A percentile compares a stretch with the other conserved stretches of the same genome.
Evolutionary conservation across 2,888 invertebrate genomes (phyloP).

Genomic region (Eilema caniola): DNA sequence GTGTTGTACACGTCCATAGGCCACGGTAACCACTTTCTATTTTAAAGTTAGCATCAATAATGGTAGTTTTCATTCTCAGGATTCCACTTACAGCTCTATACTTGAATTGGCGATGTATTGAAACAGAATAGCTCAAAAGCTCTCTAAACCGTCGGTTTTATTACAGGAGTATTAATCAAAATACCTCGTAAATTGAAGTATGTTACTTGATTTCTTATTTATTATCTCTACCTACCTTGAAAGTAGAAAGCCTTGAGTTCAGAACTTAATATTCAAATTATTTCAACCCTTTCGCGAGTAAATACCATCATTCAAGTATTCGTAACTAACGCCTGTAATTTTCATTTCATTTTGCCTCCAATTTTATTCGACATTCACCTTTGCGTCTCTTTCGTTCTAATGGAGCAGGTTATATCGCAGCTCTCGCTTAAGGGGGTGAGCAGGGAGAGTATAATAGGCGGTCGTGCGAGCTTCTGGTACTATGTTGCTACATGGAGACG

Average conservation of each 20-base stretch:
- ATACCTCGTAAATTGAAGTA: too few species aligned
- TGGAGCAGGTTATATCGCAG: background rate
- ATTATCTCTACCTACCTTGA: background rate
- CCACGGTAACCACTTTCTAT: too few species aligned
- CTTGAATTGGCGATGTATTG: too few species aligned
- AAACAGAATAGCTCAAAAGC: too few species aligned
- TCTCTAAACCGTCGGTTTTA: too few species aligned
- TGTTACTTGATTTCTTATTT: background rate
- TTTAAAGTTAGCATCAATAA: too few species aligned
- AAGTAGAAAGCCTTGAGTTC: background rate
- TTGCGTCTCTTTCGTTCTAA: constrained; percentile 12
- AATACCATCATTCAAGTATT: background rate
- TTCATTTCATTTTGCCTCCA: background rate
- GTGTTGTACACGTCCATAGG: too few species aligned
- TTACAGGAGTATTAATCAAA: too few species aligned
- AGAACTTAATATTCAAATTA: background rate
- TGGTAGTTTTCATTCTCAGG: too few species aligned
- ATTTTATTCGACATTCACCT: background rate
- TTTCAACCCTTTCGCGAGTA: background rate
- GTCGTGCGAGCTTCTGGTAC: constrained; percentile 15
- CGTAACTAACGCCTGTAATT: background rate
- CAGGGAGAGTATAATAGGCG: constrained; percentile 13
- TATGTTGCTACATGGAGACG: constrained; percentile 13
- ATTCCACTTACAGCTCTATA: too few species aligned
- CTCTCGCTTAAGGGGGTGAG: constrained; percentile 1